Evolutionary conservation across 2,888 invertebrate species (phyloP).

Genomic region (Ramazzottius varieornatus): DNA sequence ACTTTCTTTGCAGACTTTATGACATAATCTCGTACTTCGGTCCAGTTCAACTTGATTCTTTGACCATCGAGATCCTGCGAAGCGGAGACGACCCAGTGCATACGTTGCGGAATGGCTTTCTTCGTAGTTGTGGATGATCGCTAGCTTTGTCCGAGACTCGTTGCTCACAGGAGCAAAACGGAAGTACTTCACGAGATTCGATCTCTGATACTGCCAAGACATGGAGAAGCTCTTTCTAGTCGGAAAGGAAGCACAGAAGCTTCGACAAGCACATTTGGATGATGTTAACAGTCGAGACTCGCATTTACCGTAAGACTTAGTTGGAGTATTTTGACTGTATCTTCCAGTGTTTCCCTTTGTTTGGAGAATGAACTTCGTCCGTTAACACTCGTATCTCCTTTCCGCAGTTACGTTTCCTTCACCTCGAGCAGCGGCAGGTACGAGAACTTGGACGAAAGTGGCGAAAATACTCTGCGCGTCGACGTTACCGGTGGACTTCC

Average conservation of each 20-base stretch:
- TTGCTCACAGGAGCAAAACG: too few species aligned
- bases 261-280: neutral
- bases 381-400: neutral
- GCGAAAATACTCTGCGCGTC: neutral
- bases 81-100: too few species aligned
- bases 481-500: neutral
- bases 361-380: neutral
- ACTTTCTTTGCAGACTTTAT: too few species aligned
- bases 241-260: neutral
- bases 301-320: neutral
- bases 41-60: too few species aligned
- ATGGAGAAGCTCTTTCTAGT: constrained; percentile 1
- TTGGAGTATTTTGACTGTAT: neutral
- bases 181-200: too few species aligned
- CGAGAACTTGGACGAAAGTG: neutral
- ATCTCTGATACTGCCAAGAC: too few species aligned
- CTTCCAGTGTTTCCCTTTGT: neutral
- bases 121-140: too few species aligned
- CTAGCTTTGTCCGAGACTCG: too few species aligned
- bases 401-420: neutral
- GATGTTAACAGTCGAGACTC: neutral
- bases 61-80: too few species aligned
- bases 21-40: too few species aligned
- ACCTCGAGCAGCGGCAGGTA: neutral
- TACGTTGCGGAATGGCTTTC: too few species aligned